Percentiles rank a stretch among this genome's conserved stretches.
These are phyloP conservation scores for Aphis craccivora DNA, from an alignment of 1,140 invertebrate genomes.

Conservation along the genomic window DNA sequence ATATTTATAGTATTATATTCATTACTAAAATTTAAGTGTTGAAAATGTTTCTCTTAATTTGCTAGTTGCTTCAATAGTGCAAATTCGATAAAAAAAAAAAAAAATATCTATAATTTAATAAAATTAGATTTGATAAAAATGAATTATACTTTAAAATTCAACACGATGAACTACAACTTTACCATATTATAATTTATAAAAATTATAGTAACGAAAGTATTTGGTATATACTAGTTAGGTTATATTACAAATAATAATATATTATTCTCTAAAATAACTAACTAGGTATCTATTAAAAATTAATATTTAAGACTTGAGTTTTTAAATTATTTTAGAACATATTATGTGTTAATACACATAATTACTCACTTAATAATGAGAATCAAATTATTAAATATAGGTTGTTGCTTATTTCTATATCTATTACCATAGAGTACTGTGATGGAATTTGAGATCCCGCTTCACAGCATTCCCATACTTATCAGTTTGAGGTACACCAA, in stretches of 20 bases:
- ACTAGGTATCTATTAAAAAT: neutral
- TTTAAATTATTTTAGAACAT: neutral
- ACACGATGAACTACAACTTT: neutral
- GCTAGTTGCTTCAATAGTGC: too few relatives aligned
- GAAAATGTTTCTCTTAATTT: too few relatives aligned
- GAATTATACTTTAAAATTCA: too few relatives aligned
- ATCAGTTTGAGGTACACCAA: neutral
- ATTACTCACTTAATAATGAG: too few relatives aligned
- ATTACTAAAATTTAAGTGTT: too few relatives aligned
- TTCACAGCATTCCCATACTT: conserved; percentile 27
- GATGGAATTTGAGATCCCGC: conserved; percentile 51
- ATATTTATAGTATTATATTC: too few relatives aligned
- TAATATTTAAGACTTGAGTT: neutral
- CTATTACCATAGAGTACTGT: conserved; percentile 39
- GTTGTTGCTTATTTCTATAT: neutral
- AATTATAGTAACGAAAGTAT: neutral
- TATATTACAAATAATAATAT: neutral
- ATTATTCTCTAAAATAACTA: neutral
- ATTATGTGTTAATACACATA: too few relatives aligned
- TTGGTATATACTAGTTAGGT: neutral
- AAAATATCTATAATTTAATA: too few relatives aligned
- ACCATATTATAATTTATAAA: neutral
- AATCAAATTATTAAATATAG: neutral
- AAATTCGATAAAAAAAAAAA: too few relatives aligned
- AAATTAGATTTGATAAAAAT: too few relatives aligned